phyloP scores from a whole-genome alignment of 2,113 vertebrate genomes.

The Eublepharis macularius region DNA sequence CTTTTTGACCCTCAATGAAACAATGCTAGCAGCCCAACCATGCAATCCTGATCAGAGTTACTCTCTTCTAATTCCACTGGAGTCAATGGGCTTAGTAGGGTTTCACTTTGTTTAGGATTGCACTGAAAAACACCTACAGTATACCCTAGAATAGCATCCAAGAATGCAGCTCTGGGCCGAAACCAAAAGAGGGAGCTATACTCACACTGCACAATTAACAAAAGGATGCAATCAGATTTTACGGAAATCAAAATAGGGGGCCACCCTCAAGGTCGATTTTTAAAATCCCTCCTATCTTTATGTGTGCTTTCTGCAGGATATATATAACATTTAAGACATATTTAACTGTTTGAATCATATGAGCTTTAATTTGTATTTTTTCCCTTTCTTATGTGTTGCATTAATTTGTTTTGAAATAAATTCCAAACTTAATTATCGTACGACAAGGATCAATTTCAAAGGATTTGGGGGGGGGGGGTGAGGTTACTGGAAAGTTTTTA shows the following conservation, averaged over 20 bases:
- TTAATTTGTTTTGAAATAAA: not conserved
- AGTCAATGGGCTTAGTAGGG: too few relatives aligned
- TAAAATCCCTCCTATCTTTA: not conserved
- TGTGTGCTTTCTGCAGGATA: not conserved
- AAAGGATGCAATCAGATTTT: not conserved
- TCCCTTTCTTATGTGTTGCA: not conserved
- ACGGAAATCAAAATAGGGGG: not conserved
- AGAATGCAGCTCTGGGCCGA: not conserved
- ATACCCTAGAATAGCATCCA: not conserved
- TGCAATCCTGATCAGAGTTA: too few relatives aligned
- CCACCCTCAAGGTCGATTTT: not conserved
- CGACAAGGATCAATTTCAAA: not conserved
- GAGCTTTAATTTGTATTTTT: not conserved
- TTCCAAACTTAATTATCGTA: not conserved
- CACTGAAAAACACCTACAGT: not conserved
- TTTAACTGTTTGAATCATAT: not conserved
- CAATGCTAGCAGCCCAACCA: too few relatives aligned
- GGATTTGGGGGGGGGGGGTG: not conserved
- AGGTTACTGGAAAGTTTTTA: not conserved
- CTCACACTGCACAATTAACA: not conserved
- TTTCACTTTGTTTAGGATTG: too few relatives aligned
- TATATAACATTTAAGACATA: not conserved
- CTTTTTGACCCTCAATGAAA: not conserved
- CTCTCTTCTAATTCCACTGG: too few relatives aligned
- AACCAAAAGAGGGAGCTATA: conserved; percentile 13